These are phyloP conservation scores for Anoplopoma fimbria DNA, from an alignment of 2,113 vertebrate genomes.

Conservation along the genomic window DNA sequence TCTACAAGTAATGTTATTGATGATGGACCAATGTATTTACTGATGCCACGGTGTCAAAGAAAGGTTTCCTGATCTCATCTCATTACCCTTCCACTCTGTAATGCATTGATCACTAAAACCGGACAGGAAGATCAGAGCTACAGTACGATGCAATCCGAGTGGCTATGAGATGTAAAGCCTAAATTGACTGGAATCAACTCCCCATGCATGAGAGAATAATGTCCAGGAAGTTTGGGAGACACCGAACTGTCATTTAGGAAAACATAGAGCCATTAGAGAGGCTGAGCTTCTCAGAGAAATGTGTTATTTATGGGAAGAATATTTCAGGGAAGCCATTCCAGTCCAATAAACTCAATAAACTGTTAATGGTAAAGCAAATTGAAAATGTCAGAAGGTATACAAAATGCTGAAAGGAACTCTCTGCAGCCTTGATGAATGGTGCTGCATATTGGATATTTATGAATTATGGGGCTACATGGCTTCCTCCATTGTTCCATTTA, in stretches of 20 bases:
- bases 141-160: slow-evolving; percentile 12
- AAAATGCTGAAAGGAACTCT: slow-evolving; percentile 58
- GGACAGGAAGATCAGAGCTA: slow-evolving; percentile 13
- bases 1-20: background rate
- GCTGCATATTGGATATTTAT: slow-evolving; percentile 65
- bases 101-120: slow-evolving; percentile 33
- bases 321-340: slow-evolving; percentile 57
- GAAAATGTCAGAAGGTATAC: slow-evolving; percentile 75
- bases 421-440: slow-evolving; percentile 56
- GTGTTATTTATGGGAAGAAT: slow-evolving; percentile 55
- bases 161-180: slow-evolving; percentile 30
- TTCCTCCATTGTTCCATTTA: slow-evolving; percentile 60
- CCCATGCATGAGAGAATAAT: slow-evolving; percentile 23
- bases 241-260: slow-evolving; percentile 53
- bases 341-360: slow-evolving; percentile 72
- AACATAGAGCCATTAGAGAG: slow-evolving; percentile 40
- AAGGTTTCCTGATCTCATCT: slow-evolving; percentile 17
- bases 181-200: slow-evolving; percentile 45
- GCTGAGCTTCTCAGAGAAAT: slow-evolving; percentile 43
- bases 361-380: slow-evolving; percentile 74
- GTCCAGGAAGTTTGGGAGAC: slow-evolving; percentile 38
- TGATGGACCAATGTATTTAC: background rate
- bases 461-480: slow-evolving; percentile 58
- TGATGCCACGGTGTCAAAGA: background rate
- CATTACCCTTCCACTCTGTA: slow-evolving; percentile 6